Conservation (phyloP, 2,113 vertebrate species). For the Cariama cristata region DNA sequence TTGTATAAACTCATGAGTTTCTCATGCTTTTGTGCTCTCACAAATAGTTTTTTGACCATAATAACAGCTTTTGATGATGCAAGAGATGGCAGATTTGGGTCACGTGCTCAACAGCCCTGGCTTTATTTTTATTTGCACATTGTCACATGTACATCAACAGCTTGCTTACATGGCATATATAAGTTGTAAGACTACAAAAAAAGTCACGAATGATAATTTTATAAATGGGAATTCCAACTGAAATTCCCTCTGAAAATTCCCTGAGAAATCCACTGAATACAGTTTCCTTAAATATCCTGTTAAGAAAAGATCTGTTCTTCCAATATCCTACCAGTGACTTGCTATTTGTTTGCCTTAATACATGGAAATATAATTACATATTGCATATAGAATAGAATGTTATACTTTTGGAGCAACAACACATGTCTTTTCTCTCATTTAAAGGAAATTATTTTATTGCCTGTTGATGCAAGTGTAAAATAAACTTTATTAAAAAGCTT, state of each 20-base stretch:
- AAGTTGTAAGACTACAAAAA: not conserved
- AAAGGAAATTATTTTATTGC: not conserved
- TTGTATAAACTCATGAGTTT: not conserved
- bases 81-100: not conserved
- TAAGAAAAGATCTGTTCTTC: not conserved
- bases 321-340: not conserved
- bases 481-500: not conserved
- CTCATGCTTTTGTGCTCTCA: not conserved
- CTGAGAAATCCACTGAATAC: not conserved
- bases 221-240: not conserved
- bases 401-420: not conserved
- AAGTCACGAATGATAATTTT: not conserved
- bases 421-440: accelerated
- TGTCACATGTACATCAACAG: not conserved
- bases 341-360: not conserved
- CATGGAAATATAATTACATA: not conserved
- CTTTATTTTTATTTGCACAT: not conserved
- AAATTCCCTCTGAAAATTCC: not conserved
- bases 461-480: not conserved
- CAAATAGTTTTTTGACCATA: not conserved
- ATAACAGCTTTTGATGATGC: not conserved
- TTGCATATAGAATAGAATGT: not conserved
- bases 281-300: not conserved
- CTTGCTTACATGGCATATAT: not conserved
- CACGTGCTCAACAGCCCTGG: not conserved